A percentile compares a stretch with the other conserved stretches of the same genome.
phyloP scores from a whole-genome alignment of 2,113 vertebrate species.

The Cottus gobio region DNA sequence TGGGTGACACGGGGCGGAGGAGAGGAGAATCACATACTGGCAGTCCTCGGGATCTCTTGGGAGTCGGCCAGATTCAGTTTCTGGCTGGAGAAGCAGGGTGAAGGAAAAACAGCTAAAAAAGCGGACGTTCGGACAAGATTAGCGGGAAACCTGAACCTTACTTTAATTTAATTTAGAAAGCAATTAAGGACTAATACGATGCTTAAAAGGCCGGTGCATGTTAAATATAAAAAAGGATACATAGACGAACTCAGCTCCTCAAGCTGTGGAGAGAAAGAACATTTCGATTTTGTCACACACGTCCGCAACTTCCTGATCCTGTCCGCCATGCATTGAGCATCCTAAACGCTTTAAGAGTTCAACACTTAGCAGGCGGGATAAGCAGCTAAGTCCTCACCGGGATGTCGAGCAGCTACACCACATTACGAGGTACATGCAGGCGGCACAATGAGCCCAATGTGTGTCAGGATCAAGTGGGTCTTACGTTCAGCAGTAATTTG shows the following conservation, averaged over 20 bases:
- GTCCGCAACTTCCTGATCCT: not conserved
- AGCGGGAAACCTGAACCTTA: not conserved
- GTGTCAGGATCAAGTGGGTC: slow-evolving; percentile 25
- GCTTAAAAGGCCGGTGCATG: too few species aligned
- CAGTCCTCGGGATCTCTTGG: slow-evolving; percentile 90
- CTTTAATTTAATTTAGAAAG: not conserved
- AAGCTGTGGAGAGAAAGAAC: slow-evolving; percentile 84
- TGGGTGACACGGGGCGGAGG: not conserved
- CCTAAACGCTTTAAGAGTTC: slow-evolving; percentile 32
- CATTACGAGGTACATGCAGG: not conserved
- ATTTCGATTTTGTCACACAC: not conserved
- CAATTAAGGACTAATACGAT: too few species aligned
- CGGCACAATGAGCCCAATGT: not conserved
- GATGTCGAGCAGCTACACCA: not conserved
- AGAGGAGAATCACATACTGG: slow-evolving; percentile 88
- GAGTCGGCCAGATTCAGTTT: slow-evolving; percentile 95
- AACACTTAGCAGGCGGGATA: not conserved
- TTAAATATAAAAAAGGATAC: slow-evolving; percentile 89
- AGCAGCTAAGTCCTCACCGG: slow-evolving; percentile 21
- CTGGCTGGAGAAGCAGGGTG: slow-evolving; percentile 86
- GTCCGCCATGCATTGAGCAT: not conserved
- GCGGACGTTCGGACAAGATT: too few species aligned
- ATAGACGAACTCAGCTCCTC: slow-evolving; percentile 99
- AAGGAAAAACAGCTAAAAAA: slow-evolving; percentile 75
- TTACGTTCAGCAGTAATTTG: slow-evolving; percentile 93